These are phyloP conservation scores for Cyrtorhinus lividipennis DNA, from an alignment of 1,140 invertebrate genomes.

Conservation along the genomic window DNA sequence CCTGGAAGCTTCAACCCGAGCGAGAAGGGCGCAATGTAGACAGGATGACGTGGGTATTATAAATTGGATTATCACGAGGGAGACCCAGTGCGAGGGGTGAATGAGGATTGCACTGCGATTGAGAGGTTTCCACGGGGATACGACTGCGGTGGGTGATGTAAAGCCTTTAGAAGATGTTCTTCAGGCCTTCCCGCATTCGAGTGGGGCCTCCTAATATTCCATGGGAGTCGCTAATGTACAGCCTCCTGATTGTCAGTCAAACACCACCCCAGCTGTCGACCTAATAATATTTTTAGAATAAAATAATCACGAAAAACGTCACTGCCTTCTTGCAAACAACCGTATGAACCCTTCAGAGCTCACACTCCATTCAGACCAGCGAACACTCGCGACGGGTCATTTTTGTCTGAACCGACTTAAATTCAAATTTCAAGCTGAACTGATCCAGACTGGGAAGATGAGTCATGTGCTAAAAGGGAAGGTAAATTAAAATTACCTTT, in stretches of 20 bases:
- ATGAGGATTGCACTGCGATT: neutral
- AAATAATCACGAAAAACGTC: too few species aligned
- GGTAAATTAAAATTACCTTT: too few species aligned
- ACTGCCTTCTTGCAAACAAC: too few species aligned
- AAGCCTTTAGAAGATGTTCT: neutral
- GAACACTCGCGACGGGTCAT: neutral
- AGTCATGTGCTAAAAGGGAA: too few species aligned
- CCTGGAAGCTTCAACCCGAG: too few species aligned
- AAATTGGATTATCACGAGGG: neutral
- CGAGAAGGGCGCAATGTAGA: neutral
- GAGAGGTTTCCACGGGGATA: neutral
- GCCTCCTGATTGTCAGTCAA: neutral
- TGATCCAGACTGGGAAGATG: too few species aligned
- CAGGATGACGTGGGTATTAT: neutral
- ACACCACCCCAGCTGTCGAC: neutral
- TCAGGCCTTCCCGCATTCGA: too few species aligned
- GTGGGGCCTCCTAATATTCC: too few species aligned
- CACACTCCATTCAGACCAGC: neutral
- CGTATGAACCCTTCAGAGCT: neutral
- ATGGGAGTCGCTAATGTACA: neutral
- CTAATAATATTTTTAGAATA: too few species aligned
- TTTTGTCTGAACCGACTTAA: too few species aligned
- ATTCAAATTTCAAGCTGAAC: too few species aligned
- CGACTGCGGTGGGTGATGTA: neutral
- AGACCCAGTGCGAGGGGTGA: neutral